Evolutionary conservation across 2,113 vertebrate species (phyloP), one percentile per base, ranked within the genome.

Genomic region (Cercopithecus mona): DNA sequence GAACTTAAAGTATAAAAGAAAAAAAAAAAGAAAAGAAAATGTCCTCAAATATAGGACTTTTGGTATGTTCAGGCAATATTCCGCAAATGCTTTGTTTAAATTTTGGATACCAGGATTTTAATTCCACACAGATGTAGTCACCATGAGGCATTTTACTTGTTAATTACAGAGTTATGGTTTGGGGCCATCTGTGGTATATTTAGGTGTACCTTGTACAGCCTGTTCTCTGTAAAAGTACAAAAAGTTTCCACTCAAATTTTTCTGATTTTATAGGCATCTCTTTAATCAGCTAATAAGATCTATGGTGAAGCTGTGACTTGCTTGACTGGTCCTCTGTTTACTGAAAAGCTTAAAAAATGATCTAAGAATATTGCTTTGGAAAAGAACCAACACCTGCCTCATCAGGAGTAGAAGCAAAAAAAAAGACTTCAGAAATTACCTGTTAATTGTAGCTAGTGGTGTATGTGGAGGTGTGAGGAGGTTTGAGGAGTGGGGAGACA

Each of bases 291-390:
- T 81, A 88, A 72, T 97, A 96, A 94, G 84, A 97, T 78, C 90
- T 96, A 30, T 82, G 73, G 93, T 97, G 95, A 97, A 97, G 93
- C 95, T 96, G 50, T 94, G 87, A 95, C 95, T 96, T 92, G 82
- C 45, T 50, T 72, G 90, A 91, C 78, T 70, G 75, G 92, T 95
- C 68, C 18, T 97, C 87, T 97, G 55, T 97, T 97, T 95, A 90
- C 95, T 40, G 68, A 93, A 90, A 93, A 88, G 93, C 25, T 91
- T 97, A 94, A 88, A 93, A 92, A 94, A 50, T 93, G 88, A 91
- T 94, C 96, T 96, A 96, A 97, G 96, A 97, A 92, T 61, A 83
- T 75, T 55, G 35, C 59, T 96, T 94, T 97, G 93, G 95, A 97
- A 96, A 55, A 1, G 35, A 93, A 93, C 88, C 97, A 97, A 88